Evolutionary conservation across 2,113 vertebrate genomes (phyloP), one percentile per base, ranked within the genome.

Genomic region (Patagioenas fasciata): DNA sequence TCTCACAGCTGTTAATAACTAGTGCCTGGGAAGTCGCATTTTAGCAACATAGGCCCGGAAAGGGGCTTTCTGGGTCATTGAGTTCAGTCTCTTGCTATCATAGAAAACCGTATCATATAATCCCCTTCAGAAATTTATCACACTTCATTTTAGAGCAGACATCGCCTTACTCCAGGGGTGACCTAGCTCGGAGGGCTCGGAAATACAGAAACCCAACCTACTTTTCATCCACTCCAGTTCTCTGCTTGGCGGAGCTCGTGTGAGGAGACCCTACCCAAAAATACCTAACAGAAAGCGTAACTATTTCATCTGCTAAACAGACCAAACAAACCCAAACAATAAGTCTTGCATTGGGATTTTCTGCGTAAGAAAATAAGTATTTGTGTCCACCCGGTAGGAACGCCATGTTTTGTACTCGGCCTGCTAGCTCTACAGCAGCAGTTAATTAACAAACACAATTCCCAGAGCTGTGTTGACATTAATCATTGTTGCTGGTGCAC

Each of bases 391-490:
- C 90, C 93, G 64, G 94, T 97, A 85, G 96, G 93, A 96, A 92
- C 7, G 79, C 93, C 94, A 81, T 95, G 96, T 95, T 95, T 97
- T 93, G 74, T 95, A 81, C 93, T 96, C 91, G 95, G 97, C 94
- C 95, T 94, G 95, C 85, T 80, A 95, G 95, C 94, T 96, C 83
- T 95, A 95, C 89, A 96, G 95, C 93, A 95, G 96, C 88, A 95
- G 96, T 97, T 97, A 97, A 97, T 97, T 97, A 97, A 97, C 94
- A 95, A 95, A 95, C 93, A 96, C 93, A 96, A 95, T 96, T 97
- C 95, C 95, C 95, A 95, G 96, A 89, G 95, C 96, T 95, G 50
- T 93, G 95, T 92, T 97, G 95, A 97, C 96, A 97, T 97, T 97
- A 97, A 97, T 97, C 92, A 96, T 96, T 95, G 96, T 93, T 97